These are phyloP conservation scores for Austrolebias charrua DNA, from an alignment of 2,797 vertebrate genomes.

Conservation along the genomic window DNA sequence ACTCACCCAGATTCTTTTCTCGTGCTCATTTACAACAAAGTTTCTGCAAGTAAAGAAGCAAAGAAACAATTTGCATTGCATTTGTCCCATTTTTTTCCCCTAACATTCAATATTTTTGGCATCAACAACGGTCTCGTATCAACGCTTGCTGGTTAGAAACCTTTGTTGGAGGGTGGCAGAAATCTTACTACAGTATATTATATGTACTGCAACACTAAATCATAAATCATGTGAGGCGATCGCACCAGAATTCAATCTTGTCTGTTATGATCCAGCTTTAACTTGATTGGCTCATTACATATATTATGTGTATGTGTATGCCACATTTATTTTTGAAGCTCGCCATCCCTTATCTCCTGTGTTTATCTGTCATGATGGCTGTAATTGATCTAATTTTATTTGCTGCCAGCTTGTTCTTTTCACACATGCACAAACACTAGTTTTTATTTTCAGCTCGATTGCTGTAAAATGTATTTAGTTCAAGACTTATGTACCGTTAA, in stretches of 20 bases:
- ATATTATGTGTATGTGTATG: background rate
- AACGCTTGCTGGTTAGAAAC: background rate
- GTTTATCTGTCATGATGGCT: background rate
- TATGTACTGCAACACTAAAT: no score
- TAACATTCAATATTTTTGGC: no score
- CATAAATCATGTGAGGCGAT: no score
- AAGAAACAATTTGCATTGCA: no score
- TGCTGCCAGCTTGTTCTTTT: background rate
- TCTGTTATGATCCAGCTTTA: background rate
- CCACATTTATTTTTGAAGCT: background rate
- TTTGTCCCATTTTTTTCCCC: no score
- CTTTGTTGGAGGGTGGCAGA: no score
- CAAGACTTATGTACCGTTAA: background rate
- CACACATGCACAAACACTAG: background rate
- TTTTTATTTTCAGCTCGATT: background rate
- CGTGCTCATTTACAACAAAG: no score
- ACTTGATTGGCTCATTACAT: background rate
- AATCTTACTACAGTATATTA: no score
- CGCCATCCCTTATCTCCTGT: background rate
- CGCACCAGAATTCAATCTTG: no score
- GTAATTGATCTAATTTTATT: background rate
- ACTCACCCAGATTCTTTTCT: no score
- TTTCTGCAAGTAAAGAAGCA: no score
- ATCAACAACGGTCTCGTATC: background rate
- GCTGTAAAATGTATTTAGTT: background rate